Conservation (phyloP, 2,113 vertebrate genomes). For the Microcebus lehilahytsara region DNA sequence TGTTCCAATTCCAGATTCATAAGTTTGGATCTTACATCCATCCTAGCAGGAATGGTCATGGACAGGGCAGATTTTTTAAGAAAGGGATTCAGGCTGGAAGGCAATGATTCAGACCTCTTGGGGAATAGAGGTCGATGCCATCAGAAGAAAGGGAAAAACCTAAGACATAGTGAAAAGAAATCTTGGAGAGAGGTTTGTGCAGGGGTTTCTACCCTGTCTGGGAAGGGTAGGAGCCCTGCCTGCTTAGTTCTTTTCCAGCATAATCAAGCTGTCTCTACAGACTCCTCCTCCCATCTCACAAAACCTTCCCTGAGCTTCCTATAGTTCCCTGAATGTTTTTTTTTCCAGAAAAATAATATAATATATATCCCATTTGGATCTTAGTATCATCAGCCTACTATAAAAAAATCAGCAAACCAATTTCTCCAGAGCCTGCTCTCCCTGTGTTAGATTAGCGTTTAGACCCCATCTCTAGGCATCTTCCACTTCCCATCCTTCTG, state of each 20-base stretch:
- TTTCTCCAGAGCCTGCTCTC: background rate
- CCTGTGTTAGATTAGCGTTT: background rate
- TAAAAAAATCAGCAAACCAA: background rate
- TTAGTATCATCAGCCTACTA: background rate
- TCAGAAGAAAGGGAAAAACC: background rate
- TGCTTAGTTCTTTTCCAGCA: background rate
- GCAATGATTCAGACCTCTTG: background rate
- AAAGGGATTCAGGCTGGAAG: background rate
- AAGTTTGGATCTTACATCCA: background rate
- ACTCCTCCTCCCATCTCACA: background rate
- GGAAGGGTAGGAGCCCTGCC: too few species aligned
- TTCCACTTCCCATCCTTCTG: background rate
- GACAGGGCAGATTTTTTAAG: background rate
- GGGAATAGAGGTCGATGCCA: background rate
- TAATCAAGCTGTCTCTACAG: background rate
- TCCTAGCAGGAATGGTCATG: too few species aligned
- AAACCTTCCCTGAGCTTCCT: background rate
- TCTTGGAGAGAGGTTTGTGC: background rate
- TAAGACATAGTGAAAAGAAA: background rate
- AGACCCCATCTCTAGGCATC: background rate
- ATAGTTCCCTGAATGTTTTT: background rate
- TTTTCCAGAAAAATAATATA: conserved; percentile 27
- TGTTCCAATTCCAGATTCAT: background rate
- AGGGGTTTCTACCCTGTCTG: background rate
- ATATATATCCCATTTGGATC: background rate